Evolutionary conservation across 2,113 vertebrate genomes (phyloP).

Genomic region (Arizona elegans): DNA sequence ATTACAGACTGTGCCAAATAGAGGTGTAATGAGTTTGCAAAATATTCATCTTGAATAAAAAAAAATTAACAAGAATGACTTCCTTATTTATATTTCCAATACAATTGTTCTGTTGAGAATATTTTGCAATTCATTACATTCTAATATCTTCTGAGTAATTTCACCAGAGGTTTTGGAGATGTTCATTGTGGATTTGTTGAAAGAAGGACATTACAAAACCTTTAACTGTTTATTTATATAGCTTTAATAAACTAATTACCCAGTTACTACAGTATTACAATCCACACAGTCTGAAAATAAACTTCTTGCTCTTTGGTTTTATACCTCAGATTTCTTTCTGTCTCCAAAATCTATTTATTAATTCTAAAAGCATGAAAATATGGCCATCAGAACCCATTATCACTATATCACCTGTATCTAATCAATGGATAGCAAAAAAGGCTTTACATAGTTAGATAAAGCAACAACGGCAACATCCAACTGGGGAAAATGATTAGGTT

Average conservation of each 20-base stretch:
- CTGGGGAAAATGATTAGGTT: neutral
- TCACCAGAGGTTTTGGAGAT: neutral
- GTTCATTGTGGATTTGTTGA: neutral
- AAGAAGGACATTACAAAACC: neutral
- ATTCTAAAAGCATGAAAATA: neutral
- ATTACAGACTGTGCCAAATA: constrained; percentile 11
- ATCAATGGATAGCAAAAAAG: neutral
- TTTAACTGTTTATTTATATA: neutral
- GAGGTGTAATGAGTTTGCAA: constrained; percentile 29
- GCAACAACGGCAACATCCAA: neutral
- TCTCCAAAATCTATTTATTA: neutral
- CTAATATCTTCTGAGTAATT: constrained; percentile 1
- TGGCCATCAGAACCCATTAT: neutral
- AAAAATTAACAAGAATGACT: neutral
- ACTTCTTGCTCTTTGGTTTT: neutral
- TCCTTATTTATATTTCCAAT: neutral
- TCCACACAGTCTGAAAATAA: neutral
- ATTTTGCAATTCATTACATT: neutral
- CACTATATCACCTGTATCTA: neutral
- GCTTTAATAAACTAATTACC: neutral
- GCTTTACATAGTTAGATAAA: neutral
- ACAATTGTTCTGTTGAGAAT: neutral
- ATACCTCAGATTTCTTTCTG: too few species aligned
- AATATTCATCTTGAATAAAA: constrained; percentile 32
- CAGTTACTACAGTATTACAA: neutral